Evolutionary conservation across 2,888 invertebrate genomes (phyloP), one percentile per base, ranked within the genome.

Genomic region (Aleiodes testaceus): DNA sequence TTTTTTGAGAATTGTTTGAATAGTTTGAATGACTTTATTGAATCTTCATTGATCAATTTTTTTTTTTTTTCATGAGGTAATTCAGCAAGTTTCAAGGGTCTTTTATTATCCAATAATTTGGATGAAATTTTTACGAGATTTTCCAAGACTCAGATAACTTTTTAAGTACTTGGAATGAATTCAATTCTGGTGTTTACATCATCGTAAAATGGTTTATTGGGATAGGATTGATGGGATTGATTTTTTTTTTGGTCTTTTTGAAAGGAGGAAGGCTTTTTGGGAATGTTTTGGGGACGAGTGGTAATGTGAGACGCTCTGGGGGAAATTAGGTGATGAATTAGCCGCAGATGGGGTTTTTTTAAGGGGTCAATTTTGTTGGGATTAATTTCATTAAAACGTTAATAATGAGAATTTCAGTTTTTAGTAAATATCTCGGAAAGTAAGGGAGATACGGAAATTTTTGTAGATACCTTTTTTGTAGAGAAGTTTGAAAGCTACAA

Each of bases 181-280:
- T 59, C 59, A 59, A 59, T 59, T 59, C 59, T 59, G 59, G 59
- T 59, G 59, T 59, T 59, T 42, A 59, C 59, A 59, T 59, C 59
- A 59, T 59, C 59, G 59, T 59, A 36, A 59, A 59, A 14, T 20
- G 30, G 59, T 36, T 30, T 36, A 42, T 42, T 59, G 36, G 59
- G 30, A 59, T 59, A 36, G 59, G 42, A 59, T 59, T 59, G 59
- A 59, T 59, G 26, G 11, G 59, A 6, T 59, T 59, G 59, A 16
- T 59, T 59, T 50, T 30, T 59, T 59, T 59, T 59, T 59, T 3
- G 1, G 3, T 36, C n/a, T 16, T 59, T 59, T 59, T 18, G 14
- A 59, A 42, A 16, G 59, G 16, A 16, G 16, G 59, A 36, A 36
- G 1, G 36, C 2, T 36, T 59, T 59, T 59, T n/a, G 59, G 59